These are phyloP conservation scores for Marisa cornuarietis DNA, from an alignment of 1,140 invertebrate genomes.

Conservation along the genomic window DNA sequence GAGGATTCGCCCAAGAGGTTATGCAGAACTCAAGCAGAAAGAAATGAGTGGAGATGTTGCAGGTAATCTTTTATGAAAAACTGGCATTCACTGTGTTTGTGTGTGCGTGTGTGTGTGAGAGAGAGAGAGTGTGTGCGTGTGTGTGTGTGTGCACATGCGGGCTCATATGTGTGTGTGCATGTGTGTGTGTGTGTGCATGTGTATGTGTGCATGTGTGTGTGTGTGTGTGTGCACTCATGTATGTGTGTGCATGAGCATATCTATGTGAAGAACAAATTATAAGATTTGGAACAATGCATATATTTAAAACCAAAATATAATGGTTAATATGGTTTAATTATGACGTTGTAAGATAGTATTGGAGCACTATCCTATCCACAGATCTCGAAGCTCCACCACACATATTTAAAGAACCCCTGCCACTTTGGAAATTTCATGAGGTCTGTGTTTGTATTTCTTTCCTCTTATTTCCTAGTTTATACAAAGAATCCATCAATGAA, in stretches of 20 bases:
- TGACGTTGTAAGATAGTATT: too few relatives aligned
- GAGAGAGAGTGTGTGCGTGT: neutral
- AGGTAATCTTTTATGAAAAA: too few relatives aligned
- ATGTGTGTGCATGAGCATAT: neutral
- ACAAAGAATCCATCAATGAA: too few relatives aligned
- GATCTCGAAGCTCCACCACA: neutral
- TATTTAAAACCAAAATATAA: too few relatives aligned
- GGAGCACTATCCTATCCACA: neutral
- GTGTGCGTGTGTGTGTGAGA: neutral
- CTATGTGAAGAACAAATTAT: too few relatives aligned
- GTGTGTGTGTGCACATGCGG: neutral
- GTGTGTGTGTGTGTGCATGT: neutral
- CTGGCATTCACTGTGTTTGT: neutral
- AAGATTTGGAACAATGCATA: too few relatives aligned
- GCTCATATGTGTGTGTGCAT: too few relatives aligned
- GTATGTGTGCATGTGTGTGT: neutral
- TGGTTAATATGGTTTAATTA: too few relatives aligned
- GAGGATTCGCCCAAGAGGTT: too few relatives aligned
- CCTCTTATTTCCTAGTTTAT: too few relatives aligned
- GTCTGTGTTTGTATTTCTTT: neutral
- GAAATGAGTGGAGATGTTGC: too few relatives aligned
- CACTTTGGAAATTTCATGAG: conserved; percentile 15
- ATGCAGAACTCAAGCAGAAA: too few relatives aligned
- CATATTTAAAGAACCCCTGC: neutral
- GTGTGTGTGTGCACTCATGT: neutral